These are phyloP conservation scores for Ypsolopha sequella DNA, from an alignment of 2,888 invertebrate species.

Conservation along the genomic window DNA sequence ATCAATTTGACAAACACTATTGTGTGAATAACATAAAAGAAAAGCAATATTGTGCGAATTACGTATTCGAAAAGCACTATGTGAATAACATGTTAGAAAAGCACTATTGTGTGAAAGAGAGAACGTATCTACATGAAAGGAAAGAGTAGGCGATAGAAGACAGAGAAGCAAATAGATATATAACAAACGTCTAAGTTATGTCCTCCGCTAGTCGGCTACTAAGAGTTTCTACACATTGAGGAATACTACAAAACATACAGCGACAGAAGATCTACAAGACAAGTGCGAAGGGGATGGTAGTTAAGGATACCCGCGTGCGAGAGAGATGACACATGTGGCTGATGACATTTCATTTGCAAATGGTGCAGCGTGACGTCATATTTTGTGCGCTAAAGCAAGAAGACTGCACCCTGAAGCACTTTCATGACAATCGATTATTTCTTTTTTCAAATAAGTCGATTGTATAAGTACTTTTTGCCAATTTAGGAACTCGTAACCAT, in stretches of 20 bases:
- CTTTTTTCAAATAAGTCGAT: no score
- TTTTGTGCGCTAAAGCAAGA: neutral
- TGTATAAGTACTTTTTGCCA: no score
- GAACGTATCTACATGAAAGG: neutral
- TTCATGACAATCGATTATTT: no score
- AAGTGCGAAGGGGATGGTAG: no score
- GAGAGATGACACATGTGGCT: slow-evolving; percentile 1
- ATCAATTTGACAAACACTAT: no score
- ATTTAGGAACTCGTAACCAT: no score
- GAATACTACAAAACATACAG: neutral
- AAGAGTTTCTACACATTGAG: neutral
- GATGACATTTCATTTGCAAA: neutral
- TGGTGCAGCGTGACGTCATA: slow-evolving; percentile 3
- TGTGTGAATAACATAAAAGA: no score
- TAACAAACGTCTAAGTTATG: neutral
- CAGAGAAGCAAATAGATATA: neutral
- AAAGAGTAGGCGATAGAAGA: slow-evolving; percentile 7
- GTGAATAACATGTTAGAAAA: no score
- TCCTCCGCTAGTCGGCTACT: neutral
- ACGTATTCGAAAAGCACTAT: no score
- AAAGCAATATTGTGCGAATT: no score
- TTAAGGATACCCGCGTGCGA: neutral
- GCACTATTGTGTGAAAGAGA: neutral
- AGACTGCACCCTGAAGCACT: no score
- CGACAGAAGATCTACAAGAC: neutral